phyloP scores from a whole-genome alignment of 2,113 vertebrate species.

The Murina feae region DNA sequence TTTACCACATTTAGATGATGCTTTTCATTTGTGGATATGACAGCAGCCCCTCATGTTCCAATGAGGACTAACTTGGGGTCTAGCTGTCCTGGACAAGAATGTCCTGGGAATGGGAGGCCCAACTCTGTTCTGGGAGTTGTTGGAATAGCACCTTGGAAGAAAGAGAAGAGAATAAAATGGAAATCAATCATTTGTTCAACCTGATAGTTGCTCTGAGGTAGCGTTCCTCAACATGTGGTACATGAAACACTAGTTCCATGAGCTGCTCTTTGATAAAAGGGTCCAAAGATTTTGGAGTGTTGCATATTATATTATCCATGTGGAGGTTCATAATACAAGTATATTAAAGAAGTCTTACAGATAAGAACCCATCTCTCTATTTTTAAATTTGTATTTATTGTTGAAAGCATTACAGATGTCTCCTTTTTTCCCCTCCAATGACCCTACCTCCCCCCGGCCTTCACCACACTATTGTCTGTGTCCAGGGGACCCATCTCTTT shows the following conservation, averaged over 20 bases:
- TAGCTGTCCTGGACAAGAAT: not conserved
- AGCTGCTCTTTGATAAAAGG: not conserved
- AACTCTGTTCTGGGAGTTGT: not conserved
- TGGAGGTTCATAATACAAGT: not conserved
- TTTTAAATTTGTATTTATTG: not conserved
- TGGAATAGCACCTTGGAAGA: not conserved
- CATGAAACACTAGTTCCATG: not conserved
- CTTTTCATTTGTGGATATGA: not conserved
- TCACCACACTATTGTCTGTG: too few species aligned
- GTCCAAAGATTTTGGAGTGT: not conserved
- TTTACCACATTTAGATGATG: not conserved
- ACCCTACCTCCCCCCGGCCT: too few species aligned
- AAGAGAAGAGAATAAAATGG: not conserved
- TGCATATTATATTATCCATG: not conserved
- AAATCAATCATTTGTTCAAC: not conserved
- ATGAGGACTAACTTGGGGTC: not conserved
- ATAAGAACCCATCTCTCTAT: not conserved
- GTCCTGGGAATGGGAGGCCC: not conserved
- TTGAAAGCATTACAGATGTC: too few species aligned
- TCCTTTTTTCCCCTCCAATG: too few species aligned
- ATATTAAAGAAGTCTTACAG: not conserved
- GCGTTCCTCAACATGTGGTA: not conserved
- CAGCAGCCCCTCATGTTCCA: not conserved
- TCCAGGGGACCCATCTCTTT: not conserved
- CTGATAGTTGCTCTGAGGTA: not conserved